phyloP scores from a whole-genome alignment of 2,113 vertebrate genomes.

The Campylomormyrus numenius region DNA sequence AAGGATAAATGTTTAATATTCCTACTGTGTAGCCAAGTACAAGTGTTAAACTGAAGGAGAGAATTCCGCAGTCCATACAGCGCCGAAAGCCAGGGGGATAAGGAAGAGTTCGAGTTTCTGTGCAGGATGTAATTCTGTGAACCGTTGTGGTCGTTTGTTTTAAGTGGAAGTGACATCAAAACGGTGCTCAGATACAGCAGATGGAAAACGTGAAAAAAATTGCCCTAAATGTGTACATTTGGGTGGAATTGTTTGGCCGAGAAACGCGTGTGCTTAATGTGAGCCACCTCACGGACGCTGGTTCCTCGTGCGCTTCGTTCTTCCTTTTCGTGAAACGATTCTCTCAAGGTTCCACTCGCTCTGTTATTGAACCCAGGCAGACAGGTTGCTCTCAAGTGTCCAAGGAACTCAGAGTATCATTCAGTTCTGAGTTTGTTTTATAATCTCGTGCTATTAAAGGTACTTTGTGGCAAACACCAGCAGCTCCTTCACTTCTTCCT shows the following conservation, averaged over 20 bases:
- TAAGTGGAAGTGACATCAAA: constrained; percentile 19
- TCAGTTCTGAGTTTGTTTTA: neutral
- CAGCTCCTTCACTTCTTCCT: neutral
- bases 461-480: neutral
- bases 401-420: neutral
- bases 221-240: neutral
- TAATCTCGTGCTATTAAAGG: neutral
- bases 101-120: neutral
- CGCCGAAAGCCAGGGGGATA: neutral
- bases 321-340: neutral
- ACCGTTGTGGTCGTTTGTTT: constrained; percentile 10
- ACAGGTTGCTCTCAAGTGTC: neutral
- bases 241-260: neutral
- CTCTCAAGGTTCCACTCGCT: neutral
- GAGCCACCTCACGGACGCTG: neutral
- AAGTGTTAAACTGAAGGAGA: neutral
- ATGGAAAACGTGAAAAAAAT: neutral
- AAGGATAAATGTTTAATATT: neutral
- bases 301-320: neutral
- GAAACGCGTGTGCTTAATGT: neutral
- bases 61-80: neutral
- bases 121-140: constrained; percentile 1
- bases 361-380: neutral
- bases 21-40: neutral
- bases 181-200: neutral